Percentiles rank a stretch among this genome's conserved stretches.
Conservation (phyloP, 2,113 vertebrate species). For the Pygoscelis adeliae region DNA sequence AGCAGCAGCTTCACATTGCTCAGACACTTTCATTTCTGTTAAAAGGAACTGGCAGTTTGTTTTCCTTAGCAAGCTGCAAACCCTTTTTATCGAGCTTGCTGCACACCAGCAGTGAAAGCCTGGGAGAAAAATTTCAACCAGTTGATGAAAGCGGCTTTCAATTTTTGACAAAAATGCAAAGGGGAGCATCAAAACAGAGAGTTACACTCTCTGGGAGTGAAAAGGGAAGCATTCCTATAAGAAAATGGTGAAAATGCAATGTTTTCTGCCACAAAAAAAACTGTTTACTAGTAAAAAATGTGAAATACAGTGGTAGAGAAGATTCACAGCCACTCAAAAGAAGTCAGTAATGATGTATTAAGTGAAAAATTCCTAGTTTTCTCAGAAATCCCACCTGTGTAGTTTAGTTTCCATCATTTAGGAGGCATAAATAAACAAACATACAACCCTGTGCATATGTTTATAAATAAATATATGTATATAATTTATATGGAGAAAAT, state of each 20-base stretch:
- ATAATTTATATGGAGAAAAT: not conserved
- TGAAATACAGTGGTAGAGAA: not conserved
- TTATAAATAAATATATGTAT: not conserved
- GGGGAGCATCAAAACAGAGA: not conserved
- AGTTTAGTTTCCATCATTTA: not conserved
- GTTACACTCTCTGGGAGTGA: not conserved
- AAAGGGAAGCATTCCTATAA: not conserved
- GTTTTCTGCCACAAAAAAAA: not conserved
- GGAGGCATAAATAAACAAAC: not conserved
- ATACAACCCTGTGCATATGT: rapidly evolving
- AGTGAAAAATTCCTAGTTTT: not conserved
- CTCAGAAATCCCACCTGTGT: not conserved
- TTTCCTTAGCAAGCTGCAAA: not conserved
- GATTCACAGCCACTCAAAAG: not conserved
- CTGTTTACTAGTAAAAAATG: not conserved
- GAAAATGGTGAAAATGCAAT: not conserved
- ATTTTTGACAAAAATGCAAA: not conserved
- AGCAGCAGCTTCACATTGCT: not conserved
- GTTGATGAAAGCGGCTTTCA: not conserved
- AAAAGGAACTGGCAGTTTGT: not conserved
- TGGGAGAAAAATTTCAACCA: not conserved
- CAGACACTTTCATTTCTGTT: not conserved
- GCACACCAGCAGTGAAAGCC: not conserved
- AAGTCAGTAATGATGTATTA: not conserved
- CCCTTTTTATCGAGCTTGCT: not conserved